Conservation (phyloP, 1,140 invertebrate genomes). For the Magallana ariakensis region DNA sequence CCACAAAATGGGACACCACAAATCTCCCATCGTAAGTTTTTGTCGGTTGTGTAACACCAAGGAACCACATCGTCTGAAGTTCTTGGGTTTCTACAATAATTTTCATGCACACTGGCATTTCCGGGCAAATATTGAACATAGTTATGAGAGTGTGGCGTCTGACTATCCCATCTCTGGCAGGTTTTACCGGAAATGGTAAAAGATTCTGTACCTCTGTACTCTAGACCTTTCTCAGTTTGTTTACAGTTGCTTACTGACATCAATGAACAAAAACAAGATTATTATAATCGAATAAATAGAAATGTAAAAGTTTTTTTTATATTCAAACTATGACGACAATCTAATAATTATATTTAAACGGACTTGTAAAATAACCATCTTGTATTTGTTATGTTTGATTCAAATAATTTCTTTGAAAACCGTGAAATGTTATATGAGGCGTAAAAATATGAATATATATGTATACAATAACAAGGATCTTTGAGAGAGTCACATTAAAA, state of each 20-base stretch:
- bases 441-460: too few relatives aligned
- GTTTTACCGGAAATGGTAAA: constrained; percentile 32
- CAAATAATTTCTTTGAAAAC: too few relatives aligned
- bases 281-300: too few relatives aligned
- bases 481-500: too few relatives aligned
- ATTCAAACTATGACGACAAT: too few relatives aligned
- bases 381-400: too few relatives aligned
- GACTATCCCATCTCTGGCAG: constrained; percentile 43
- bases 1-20: neutral
- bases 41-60: neutral
- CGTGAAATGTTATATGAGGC: too few relatives aligned
- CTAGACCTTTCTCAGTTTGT: neutral
- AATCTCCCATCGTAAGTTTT: neutral
- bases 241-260: neutral
- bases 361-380: too few relatives aligned
- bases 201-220: constrained; percentile 15
- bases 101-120: neutral
- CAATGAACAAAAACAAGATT: too few relatives aligned
- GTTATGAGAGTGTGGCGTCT: constrained; percentile 7
- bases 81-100: neutral
- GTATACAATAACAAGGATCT: too few relatives aligned
- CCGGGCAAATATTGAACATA: neutral
- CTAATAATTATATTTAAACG: too few relatives aligned
- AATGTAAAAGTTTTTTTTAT: too few relatives aligned
- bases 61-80: neutral